A percentile compares a stretch with the other conserved stretches of the same genome.
Conservation (phyloP, 2,113 vertebrate genomes). For the Bufo gargarizans region DNA sequence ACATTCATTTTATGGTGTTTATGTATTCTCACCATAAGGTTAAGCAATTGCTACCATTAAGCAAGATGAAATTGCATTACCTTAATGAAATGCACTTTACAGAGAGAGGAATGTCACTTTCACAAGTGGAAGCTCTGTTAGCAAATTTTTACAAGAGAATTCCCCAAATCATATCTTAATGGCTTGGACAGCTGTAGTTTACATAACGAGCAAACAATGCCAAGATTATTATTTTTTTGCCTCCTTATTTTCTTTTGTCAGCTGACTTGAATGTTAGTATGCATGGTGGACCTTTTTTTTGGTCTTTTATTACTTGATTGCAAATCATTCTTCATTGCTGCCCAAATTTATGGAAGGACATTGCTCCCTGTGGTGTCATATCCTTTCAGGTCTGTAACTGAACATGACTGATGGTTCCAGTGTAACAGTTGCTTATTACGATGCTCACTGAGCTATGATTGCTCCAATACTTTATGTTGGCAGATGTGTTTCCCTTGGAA, state of each 20-base stretch:
- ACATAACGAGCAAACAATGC: constrained; percentile 86
- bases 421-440: constrained; percentile 88
- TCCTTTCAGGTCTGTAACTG: constrained; percentile 88
- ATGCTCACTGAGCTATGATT: constrained; percentile 86
- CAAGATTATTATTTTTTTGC: constrained; percentile 69
- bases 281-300: constrained; percentile 80
- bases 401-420: constrained; percentile 84
- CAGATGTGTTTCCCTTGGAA: constrained; percentile 90
- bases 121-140: constrained; percentile 82
- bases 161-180: constrained; percentile 87
- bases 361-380: constrained; percentile 86
- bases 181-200: constrained; percentile 86
- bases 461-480: constrained; percentile 89
- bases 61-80: constrained; percentile 81
- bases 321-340: constrained; percentile 90
- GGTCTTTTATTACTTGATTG: constrained; percentile 87
- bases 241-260: constrained; percentile 86
- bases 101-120: constrained; percentile 85
- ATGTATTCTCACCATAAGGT: constrained; percentile 80
- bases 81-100: constrained; percentile 85
- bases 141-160: constrained; percentile 84
- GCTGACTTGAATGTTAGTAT: constrained; percentile 81
- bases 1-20: constrained; percentile 83
- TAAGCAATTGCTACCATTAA: constrained; percentile 82
- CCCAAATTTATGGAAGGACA: constrained; percentile 89